Conservation (phyloP, 2,797 vertebrate species). For the Cirrhinus mrigala region DNA sequence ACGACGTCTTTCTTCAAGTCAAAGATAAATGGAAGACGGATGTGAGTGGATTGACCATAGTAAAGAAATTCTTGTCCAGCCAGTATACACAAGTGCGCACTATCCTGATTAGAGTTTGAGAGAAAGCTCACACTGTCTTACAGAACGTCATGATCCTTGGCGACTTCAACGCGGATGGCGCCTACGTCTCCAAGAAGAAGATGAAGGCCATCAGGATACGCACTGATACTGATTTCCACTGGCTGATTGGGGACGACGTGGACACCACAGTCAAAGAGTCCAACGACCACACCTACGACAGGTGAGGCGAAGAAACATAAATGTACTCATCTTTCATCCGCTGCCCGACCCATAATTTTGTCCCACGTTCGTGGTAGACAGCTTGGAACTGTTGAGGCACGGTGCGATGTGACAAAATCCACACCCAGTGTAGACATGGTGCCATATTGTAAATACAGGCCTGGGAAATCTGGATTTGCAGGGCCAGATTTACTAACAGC, state of each 20-base stretch:
- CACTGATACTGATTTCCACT: conserved; percentile 73
- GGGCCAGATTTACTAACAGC: too few species aligned
- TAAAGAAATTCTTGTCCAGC: background rate
- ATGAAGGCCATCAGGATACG: conserved; percentile 72
- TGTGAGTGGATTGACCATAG: background rate
- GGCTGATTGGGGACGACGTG: conserved; percentile 77
- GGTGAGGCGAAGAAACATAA: conserved; percentile 52
- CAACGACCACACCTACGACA: conserved; percentile 75
- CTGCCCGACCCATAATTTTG: background rate
- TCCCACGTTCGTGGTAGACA: too few species aligned
- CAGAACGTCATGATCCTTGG: conserved; percentile 81
- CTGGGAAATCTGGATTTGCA: too few species aligned
- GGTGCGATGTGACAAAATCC: too few species aligned
- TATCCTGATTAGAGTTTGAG: background rate
- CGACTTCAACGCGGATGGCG: conserved; percentile 78
- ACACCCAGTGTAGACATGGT: background rate
- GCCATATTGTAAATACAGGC: too few species aligned
- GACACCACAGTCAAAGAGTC: conserved; percentile 72
- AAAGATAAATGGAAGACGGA: conserved; percentile 74
- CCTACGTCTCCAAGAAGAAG: conserved; percentile 66
- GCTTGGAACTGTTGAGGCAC: too few species aligned
- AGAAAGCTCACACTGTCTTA: background rate
- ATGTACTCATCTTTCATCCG: background rate
- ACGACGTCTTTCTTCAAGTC: conserved; percentile 71
- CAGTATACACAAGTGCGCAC: too few species aligned